A percentile compares a stretch with the other conserved stretches of the same genome.
phyloP scores from a whole-genome alignment of 2,797 vertebrate genomes.

The Urocyon cinereoargenteus region DNA sequence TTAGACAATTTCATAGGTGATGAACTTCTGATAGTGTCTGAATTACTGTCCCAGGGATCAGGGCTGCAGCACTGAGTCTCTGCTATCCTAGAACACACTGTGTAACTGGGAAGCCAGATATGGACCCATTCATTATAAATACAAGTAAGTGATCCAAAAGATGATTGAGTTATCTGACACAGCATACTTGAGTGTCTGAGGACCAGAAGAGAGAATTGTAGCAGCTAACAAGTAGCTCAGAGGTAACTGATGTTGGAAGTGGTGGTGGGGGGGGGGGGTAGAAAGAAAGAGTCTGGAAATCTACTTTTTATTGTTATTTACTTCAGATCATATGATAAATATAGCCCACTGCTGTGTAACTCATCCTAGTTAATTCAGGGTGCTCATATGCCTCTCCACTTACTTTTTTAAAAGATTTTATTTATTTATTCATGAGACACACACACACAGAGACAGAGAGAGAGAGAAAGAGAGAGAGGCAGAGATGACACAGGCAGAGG shows the following conservation, averaged over 20 bases:
- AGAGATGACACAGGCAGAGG: too few species aligned
- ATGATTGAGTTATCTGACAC: not conserved
- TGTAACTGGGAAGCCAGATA: too few species aligned
- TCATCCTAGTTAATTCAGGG: not conserved
- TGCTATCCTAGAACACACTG: not conserved
- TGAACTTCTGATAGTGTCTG: not conserved
- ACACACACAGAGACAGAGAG: too few species aligned
- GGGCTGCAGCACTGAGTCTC: not conserved
- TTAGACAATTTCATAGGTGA: not conserved
- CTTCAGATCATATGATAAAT: not conserved
- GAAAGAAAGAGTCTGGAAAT: not conserved
- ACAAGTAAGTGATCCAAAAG: not conserved
- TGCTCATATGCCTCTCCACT: not conserved
- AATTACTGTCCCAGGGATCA: not conserved
- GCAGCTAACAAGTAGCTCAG: not conserved
- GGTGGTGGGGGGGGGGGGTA: fast-evolving
- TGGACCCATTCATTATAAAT: not conserved
- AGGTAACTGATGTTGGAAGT: not conserved
- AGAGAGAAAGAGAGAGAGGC: too few species aligned
- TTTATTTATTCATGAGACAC: too few species aligned
- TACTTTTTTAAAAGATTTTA: too few species aligned
- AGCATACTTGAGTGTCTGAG: not conserved
- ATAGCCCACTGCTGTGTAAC: not conserved
- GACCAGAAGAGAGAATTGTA: too few species aligned
- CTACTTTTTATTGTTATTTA: not conserved